A percentile compares a stretch with the other conserved stretches of the same genome.
Conservation (phyloP, 2,797 vertebrate species). For the Adelosebastes latens region DNA sequence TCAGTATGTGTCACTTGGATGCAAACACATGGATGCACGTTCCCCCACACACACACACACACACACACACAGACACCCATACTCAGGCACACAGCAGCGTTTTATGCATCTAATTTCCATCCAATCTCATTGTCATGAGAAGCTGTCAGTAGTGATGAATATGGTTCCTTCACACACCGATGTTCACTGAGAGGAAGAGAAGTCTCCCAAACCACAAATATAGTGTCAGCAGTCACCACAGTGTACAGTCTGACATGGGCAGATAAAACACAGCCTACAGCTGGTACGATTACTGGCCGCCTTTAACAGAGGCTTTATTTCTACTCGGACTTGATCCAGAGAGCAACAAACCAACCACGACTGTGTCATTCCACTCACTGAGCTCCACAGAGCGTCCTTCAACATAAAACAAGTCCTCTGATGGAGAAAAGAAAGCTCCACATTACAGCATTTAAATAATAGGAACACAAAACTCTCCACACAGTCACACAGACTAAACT, state of each 20-base stretch:
- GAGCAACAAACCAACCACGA: not conserved
- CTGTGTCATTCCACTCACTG: not conserved
- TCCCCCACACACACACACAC: not conserved
- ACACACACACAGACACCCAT: not conserved
- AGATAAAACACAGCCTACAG: not conserved
- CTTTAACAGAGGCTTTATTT: not conserved
- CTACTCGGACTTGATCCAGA: not conserved
- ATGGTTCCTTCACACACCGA: not conserved
- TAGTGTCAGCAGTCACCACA: not conserved
- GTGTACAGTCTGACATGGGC: not conserved
- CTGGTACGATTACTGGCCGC: not conserved
- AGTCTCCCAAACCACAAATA: not conserved
- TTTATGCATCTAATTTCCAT: slow-evolving; percentile 15
- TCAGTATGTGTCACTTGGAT: not conserved
- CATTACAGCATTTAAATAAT: not conserved
- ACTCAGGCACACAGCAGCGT: not conserved
- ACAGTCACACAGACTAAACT: not conserved
- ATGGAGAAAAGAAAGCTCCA: not conserved
- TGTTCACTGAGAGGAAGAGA: not conserved
- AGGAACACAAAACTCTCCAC: not conserved
- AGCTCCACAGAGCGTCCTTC: not conserved
- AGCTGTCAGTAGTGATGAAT: not conserved
- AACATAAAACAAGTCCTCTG: not conserved
- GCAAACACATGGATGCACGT: not conserved
- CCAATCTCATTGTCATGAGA: not conserved